phyloP scores from a whole-genome alignment of 2,797 vertebrate genomes.

The Rhinatrema bivittatum region DNA sequence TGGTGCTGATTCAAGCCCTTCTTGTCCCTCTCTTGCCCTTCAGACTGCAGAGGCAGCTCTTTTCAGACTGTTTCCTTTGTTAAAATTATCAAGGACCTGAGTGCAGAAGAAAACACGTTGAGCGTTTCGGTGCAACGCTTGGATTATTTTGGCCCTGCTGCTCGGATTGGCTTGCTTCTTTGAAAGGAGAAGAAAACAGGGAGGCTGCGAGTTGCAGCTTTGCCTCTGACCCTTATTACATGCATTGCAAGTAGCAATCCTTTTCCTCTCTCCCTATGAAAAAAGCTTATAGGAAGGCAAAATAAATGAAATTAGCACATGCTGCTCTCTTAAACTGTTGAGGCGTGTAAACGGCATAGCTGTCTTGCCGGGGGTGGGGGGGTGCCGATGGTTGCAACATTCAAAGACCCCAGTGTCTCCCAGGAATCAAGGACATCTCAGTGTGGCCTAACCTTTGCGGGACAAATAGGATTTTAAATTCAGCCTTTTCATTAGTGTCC shows the following conservation, averaged over 20 bases:
- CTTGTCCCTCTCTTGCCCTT: no score
- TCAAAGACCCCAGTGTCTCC: constrained; percentile 50
- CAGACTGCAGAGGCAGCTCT: no score
- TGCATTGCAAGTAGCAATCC: not conserved
- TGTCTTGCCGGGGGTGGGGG: constrained; percentile 59
- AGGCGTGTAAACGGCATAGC: constrained; percentile 63
- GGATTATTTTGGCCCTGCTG: no score
- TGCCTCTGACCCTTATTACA: no score
- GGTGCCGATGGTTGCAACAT: constrained; percentile 63
- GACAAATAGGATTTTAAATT: constrained; percentile 70
- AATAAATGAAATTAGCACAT: constrained; percentile 34
- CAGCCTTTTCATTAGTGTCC: constrained; percentile 33
- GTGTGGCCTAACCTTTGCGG: constrained; percentile 67
- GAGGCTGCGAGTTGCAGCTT: no score
- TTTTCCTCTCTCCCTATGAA: constrained; percentile 9
- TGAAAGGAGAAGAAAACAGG: no score
- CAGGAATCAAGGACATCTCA: constrained; percentile 57
- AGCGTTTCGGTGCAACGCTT: no score
- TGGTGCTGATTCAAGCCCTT: no score
- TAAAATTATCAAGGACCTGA: no score
- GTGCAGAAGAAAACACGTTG: no score
- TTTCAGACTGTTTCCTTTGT: no score
- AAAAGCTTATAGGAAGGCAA: constrained; percentile 17
- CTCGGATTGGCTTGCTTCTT: no score
- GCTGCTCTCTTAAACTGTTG: constrained; percentile 42